Conservation (phyloP, 2,797 vertebrate species). For the Sebastes steindachneri region DNA sequence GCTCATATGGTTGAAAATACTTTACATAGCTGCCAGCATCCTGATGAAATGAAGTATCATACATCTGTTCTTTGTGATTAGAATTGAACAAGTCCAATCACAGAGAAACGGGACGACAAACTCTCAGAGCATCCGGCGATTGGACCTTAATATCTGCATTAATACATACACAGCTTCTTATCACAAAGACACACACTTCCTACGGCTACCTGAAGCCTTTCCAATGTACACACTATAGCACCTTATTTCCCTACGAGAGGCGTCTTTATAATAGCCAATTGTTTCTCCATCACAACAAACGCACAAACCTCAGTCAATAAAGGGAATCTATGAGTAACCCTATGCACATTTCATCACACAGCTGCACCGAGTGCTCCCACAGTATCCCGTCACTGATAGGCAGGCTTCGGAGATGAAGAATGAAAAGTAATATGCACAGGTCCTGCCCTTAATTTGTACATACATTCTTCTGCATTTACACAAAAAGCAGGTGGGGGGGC, state of each 20-base stretch:
- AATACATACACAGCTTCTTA: slow-evolving; percentile 67
- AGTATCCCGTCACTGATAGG: slow-evolving; percentile 59
- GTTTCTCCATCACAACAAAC: slow-evolving; percentile 79
- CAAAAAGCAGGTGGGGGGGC: slow-evolving; percentile 50
- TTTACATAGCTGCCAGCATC: slow-evolving; percentile 16
- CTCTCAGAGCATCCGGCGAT: slow-evolving; percentile 61
- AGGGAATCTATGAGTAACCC: slow-evolving; percentile 74
- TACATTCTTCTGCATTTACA: slow-evolving; percentile 84
- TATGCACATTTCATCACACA: slow-evolving; percentile 79
- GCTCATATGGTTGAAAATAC: slow-evolving; percentile 1
- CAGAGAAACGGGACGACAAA: slow-evolving; percentile 54
- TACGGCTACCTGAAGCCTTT: slow-evolving; percentile 46
- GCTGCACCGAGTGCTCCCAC: slow-evolving; percentile 73
- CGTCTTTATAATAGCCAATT: slow-evolving; percentile 83
- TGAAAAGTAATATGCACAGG: slow-evolving; percentile 82
- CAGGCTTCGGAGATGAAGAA: slow-evolving; percentile 72
- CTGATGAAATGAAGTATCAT: slow-evolving; percentile 48
- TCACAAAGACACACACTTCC: slow-evolving; percentile 63
- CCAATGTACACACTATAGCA: slow-evolving; percentile 63
- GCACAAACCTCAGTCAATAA: slow-evolving; percentile 69
- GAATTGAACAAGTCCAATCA: slow-evolving; percentile 74
- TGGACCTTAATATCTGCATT: slow-evolving; percentile 73
- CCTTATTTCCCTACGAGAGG: slow-evolving; percentile 81
- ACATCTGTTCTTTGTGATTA: slow-evolving; percentile 59
- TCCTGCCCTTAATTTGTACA: slow-evolving; percentile 85